Conservation (phyloP, 1,140 invertebrate genomes). For the Drosophila teissieri region DNA sequence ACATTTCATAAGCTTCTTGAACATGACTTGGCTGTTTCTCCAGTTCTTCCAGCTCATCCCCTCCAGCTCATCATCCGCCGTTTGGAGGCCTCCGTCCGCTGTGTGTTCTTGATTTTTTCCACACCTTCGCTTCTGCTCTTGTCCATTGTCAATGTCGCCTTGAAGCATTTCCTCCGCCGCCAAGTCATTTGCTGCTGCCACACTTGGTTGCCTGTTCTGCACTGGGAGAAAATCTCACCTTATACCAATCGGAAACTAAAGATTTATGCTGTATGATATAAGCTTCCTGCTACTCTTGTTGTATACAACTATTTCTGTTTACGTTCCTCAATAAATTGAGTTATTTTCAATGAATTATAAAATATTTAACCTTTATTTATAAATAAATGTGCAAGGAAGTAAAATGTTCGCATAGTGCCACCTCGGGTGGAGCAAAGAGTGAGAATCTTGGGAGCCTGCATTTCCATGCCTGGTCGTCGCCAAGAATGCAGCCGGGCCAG, state of each 20-base stretch:
- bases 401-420: slow-evolving; percentile 17
- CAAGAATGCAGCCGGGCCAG: slow-evolving; percentile 70
- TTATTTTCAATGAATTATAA: not conserved
- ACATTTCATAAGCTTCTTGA: slow-evolving; percentile 76
- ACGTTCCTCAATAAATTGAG: no score
- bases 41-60: not conserved
- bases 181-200: slow-evolving; percentile 70
- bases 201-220: slow-evolving; percentile 56
- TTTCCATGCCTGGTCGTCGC: slow-evolving; percentile 54
- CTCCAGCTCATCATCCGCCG: not conserved
- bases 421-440: slow-evolving; percentile 14
- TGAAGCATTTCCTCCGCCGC: slow-evolving; percentile 69
- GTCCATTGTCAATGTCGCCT: slow-evolving; percentile 77
- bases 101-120: slow-evolving; percentile 49
- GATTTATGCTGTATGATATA: not conserved
- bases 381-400: not conserved
- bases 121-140: slow-evolving; percentile 53
- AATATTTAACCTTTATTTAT: not conserved
- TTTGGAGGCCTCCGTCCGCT: slow-evolving; percentile 24
- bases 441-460: slow-evolving; percentile 33
- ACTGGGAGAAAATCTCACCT: slow-evolving; percentile 4
- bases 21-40: slow-evolving; percentile 59
- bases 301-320: no score
- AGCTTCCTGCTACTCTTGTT: no score
- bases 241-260: not conserved